phyloP scores from a whole-genome alignment of 2,797 vertebrate genomes.

The Eulemur coronatus region DNA sequence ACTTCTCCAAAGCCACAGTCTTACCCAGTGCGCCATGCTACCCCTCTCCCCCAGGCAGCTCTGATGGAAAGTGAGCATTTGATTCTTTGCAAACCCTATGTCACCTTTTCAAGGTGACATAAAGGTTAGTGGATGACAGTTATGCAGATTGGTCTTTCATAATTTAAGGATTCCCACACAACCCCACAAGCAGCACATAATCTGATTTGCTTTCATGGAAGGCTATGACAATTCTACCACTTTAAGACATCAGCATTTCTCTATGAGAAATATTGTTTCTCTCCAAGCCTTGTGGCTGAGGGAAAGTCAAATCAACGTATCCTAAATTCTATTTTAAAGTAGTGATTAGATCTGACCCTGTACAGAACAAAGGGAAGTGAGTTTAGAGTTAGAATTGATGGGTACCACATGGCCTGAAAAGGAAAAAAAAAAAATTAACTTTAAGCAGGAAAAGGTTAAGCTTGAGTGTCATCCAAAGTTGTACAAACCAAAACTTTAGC shows the following conservation, averaged over 20 bases:
- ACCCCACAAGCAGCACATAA: not conserved
- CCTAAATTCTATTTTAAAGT: conserved; percentile 58
- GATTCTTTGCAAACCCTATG: not conserved
- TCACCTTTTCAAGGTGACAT: not conserved
- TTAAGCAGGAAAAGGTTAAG: conserved; percentile 29
- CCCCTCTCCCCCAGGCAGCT: not conserved
- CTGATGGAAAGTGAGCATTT: not conserved
- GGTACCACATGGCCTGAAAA: conserved; percentile 47
- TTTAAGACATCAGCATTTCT: conserved; percentile 42
- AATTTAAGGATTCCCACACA: conserved; percentile 4
- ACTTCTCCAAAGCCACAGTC: not conserved
- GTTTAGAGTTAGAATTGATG: conserved; percentile 53
- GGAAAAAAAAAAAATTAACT: not conserved
- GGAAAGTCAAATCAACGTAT: conserved; percentile 53
- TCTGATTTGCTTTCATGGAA: conserved; percentile 28
- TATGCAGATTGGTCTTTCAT: conserved; percentile 1
- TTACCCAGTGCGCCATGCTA: too few relatives aligned
- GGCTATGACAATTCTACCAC: conserved; percentile 19
- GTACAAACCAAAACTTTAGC: conserved; percentile 35
- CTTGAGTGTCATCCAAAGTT: not conserved
- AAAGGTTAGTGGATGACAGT: not conserved
- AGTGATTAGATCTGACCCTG: conserved; percentile 39
- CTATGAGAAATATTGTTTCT: conserved; percentile 43
- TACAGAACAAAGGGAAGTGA: conserved; percentile 59
- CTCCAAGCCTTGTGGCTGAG: conserved; percentile 27